Percentiles rank a stretch among this genome's conserved stretches.
phyloP scores from a whole-genome alignment of 1,140 invertebrate genomes.

The Akabosia matsudoensis region DNA sequence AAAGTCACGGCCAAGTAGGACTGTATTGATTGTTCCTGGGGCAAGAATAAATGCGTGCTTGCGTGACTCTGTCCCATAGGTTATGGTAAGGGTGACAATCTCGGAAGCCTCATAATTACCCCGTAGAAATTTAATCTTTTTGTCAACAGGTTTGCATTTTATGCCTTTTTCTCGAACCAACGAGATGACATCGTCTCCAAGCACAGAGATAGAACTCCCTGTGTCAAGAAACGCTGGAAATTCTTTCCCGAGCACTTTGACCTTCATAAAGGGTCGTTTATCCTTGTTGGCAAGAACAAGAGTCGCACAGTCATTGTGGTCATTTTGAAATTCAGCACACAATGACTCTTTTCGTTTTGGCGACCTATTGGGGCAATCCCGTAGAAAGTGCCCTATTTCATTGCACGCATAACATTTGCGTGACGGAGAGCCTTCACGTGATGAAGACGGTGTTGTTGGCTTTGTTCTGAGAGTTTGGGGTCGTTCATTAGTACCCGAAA shows the following conservation, averaged over 20 bases:
- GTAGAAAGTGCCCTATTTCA: background rate
- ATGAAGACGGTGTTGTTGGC: background rate
- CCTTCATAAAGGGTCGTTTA: slow-evolving; percentile 22
- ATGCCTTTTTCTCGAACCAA: slow-evolving; percentile 14
- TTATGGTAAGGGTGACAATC: background rate
- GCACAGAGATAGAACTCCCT: slow-evolving; percentile 19
- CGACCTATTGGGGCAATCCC: background rate
- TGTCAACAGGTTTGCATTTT: background rate
- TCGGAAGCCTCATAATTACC: background rate
- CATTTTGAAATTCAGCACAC: background rate
- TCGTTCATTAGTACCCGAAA: background rate
- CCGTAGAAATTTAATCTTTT: background rate
- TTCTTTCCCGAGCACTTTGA: slow-evolving; percentile 18
- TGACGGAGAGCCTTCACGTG: background rate
- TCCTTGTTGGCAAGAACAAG: background rate
- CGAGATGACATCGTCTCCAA: slow-evolving; percentile 25
- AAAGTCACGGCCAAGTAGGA: slow-evolving; percentile 40
- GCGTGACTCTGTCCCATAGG: background rate
- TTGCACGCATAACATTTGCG: background rate
- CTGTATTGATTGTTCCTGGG: background rate
- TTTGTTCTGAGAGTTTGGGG: background rate
- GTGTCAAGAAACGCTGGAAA: slow-evolving; percentile 31
- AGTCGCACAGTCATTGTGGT: background rate
- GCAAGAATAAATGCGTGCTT: slow-evolving; percentile 22
- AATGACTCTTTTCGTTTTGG: background rate